Evolutionary conservation across 2,113 vertebrate species (phyloP), one percentile per base, ranked within the genome.

Genomic region (Tursiops truncatus): DNA sequence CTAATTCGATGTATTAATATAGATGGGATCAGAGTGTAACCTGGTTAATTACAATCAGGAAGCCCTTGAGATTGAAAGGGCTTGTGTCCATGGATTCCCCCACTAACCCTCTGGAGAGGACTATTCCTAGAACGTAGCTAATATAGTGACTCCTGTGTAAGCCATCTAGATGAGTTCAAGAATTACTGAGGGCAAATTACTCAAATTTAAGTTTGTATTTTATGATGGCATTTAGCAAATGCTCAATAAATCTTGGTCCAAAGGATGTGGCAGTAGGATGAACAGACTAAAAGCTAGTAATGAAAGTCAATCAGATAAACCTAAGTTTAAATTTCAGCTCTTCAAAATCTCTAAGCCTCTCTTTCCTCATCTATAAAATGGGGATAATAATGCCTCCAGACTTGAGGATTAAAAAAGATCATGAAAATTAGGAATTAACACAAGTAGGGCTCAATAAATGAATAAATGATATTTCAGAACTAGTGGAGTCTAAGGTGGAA

Each of bases 11-110:
- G 5, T 28, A 79, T 67, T 89, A 36, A 41, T 87, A n/a, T 38
- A 93, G n/a, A 21, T 68, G 89, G 41, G 5, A 41, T 93, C 56
- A 50, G 67, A 70, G 62, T 56, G 2, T 93, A 67, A 20, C 15
- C 63, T 81, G 76, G 20, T 50, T 89, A 96, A 87, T 91, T 96
- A 53, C 97, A 84, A 86, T 87, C 62, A 2, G 0, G 58, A 56
- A 97, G 18, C 1, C 23, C 7, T 79, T 60, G 76, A 96, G 68
- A 36, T 71, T 82, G 23, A 95, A 94, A 92, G 38, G 15, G 47
- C 26, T 91, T 97, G 3, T n/a, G 67, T 97, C 79, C 74, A 53
- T 94, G 28, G 68, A 95, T 33, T 80, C 94, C 53, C 20, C 38
- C 10, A 80, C 77, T 89, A 33, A 62, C 13, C 5, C 36, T 77